Conservation (phyloP, 2,797 vertebrate genomes). For the Ptychadena robeensis region DNA sequence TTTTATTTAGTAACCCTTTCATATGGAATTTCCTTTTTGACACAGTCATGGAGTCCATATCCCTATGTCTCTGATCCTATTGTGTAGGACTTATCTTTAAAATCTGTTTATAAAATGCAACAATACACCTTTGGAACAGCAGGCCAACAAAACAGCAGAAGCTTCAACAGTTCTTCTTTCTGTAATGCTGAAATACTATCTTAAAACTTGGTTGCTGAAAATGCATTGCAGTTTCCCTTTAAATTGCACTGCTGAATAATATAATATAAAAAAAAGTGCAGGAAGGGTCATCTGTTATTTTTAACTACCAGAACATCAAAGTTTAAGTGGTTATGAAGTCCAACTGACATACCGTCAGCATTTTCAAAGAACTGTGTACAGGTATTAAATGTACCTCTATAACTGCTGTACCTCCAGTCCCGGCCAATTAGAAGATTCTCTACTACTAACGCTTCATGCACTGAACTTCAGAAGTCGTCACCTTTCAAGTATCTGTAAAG, state of each 20-base stretch:
- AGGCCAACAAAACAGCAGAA: background rate
- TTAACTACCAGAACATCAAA: background rate
- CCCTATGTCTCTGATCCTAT: too few relatives aligned
- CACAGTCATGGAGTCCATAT: too few relatives aligned
- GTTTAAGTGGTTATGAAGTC: background rate
- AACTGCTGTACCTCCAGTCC: background rate
- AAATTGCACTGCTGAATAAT: background rate
- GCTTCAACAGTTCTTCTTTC: background rate
- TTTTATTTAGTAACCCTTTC: too few relatives aligned
- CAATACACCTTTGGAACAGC: too few relatives aligned
- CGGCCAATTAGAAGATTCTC: constrained; percentile 11
- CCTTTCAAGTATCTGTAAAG: background rate
- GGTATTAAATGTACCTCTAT: background rate
- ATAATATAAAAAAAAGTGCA: background rate
- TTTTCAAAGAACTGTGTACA: background rate
- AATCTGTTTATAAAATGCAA: background rate
- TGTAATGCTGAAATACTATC: too few relatives aligned
- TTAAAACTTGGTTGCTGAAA: background rate
- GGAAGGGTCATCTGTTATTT: background rate
- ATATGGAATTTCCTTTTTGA: too few relatives aligned
- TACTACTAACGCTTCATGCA: background rate
- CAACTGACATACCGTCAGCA: background rate
- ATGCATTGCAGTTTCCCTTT: background rate
- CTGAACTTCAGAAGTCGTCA: constrained; percentile 4
- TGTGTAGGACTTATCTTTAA: too few relatives aligned